Evolutionary conservation across 2,797 vertebrate species (phyloP).

Genomic region (Gymnocypris eckloni): DNA sequence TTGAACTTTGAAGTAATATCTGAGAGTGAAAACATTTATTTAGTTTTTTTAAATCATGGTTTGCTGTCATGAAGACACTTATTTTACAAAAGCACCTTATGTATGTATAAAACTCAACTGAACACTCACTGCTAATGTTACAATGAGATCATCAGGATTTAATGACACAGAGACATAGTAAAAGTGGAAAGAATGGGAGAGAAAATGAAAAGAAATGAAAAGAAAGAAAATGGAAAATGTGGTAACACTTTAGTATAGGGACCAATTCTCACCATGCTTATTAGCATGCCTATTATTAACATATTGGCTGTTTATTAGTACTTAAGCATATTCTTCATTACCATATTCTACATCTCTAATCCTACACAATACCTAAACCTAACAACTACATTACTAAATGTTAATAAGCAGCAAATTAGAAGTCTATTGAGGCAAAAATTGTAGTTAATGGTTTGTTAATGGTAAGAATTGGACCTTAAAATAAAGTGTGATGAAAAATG

Average conservation of each 20-base stretch:
- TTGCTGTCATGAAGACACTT: background rate
- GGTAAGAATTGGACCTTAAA: background rate
- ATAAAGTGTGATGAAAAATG: background rate
- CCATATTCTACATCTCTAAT: background rate
- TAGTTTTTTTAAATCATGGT: background rate
- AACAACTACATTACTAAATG: background rate
- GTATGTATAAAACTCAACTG: constrained; percentile 9
- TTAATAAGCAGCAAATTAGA: too few species aligned
- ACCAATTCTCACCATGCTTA: background rate
- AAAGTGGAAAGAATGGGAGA: constrained; percentile 47
- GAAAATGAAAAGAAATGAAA: constrained; percentile 52
- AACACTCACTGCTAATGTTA: background rate
- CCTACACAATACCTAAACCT: background rate
- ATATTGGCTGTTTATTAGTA: background rate
- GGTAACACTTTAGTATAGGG: background rate
- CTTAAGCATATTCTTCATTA: background rate
- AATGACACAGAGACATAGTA: background rate
- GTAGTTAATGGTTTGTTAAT: background rate
- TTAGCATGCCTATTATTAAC: background rate
- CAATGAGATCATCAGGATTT: background rate
- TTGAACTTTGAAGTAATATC: constrained; percentile 99
- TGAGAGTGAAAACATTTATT: constrained; percentile 61
- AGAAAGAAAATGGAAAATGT: constrained; percentile 59
- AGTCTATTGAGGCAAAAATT: background rate
- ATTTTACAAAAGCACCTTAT: background rate